Evolutionary conservation across 1,140 invertebrate species (phyloP), one percentile per base, ranked within the genome.

Genomic region (Muscidifurax raptorellus): DNA sequence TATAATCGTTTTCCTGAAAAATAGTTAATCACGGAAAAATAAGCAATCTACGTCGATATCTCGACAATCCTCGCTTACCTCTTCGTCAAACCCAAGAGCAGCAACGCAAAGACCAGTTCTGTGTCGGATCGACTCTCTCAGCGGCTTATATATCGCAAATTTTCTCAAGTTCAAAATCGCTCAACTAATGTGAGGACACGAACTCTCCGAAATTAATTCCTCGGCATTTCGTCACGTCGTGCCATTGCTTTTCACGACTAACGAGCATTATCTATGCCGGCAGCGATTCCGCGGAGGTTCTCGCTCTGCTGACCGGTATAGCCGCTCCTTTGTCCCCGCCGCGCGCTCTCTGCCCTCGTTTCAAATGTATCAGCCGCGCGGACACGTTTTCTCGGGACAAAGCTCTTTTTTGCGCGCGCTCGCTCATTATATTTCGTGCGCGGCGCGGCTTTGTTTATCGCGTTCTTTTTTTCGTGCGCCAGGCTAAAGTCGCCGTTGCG

Each of bases 221-320:
- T 59, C 22, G 15, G 6, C 15, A 59, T 59, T 59, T 59, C 22
- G 22, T 18, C 15, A 47, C 25, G 18, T 47, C n/a, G 66, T 18
- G 69, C 69, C 44, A 80, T 40, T 71, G 79, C 25, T 30, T 69
- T 71, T 80, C 64, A 0, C 4, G 15, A 15, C 40, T 72, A 71
- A 71, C 67, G 36, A 27, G 36, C 25, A 22, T 80, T 71, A 80
- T 71, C 66, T 52, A 71, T 71, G 79, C 67, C 12, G 32, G 22
- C 40, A 71, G 66, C 36, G 27, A 71, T 25, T 4, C 25, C 25
- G 15, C 18, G 2, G 40, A 69, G 32, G 22, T 10, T 30, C 12
- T 32, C 22, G 25, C n/a, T 4, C 44, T 12, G 44, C 15, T 47
- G 1, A 47, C 13, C 15, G 44, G 13, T 47, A n/a, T n/a, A n/a